A percentile compares a stretch with the other conserved stretches of the same genome.
Conservation (phyloP, 2,113 vertebrate species). For the Calypte anna region DNA sequence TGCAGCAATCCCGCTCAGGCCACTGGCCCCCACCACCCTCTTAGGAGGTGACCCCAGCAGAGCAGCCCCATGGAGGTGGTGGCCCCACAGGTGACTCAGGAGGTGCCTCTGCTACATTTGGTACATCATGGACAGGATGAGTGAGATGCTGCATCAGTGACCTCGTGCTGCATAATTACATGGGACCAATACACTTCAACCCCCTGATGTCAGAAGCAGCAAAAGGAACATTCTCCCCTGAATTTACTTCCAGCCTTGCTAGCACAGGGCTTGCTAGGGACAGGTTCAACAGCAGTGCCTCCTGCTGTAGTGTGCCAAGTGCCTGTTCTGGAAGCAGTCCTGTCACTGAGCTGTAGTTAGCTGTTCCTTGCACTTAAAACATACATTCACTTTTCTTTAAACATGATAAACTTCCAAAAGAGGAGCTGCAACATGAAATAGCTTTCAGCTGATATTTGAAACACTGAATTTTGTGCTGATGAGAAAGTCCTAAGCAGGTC, state of each 20-base stretch:
- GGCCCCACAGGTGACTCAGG: background rate
- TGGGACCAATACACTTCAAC: background rate
- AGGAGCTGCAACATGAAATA: background rate
- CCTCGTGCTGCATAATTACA: accelerated
- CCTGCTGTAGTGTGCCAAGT: background rate
- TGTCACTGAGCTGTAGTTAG: background rate
- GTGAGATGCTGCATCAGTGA: background rate
- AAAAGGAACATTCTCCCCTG: background rate
- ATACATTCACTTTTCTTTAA: background rate
- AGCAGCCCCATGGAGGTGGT: background rate
- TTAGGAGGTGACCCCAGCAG: background rate
- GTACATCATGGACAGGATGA: background rate
- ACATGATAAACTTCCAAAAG: background rate
- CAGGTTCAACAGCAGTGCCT: background rate
- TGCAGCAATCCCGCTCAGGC: accelerated
- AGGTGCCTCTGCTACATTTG: background rate
- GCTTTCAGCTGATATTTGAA: background rate
- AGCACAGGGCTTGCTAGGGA: background rate
- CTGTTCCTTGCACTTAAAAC: background rate
- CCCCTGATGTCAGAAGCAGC: background rate
- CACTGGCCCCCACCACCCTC: background rate
- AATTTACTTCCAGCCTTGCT: background rate
- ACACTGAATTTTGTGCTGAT: background rate
- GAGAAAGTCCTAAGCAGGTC: background rate
- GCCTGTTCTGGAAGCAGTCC: background rate